Conservation (phyloP, 2,797 vertebrate genomes). For the Falco novaeseelandiae region DNA sequence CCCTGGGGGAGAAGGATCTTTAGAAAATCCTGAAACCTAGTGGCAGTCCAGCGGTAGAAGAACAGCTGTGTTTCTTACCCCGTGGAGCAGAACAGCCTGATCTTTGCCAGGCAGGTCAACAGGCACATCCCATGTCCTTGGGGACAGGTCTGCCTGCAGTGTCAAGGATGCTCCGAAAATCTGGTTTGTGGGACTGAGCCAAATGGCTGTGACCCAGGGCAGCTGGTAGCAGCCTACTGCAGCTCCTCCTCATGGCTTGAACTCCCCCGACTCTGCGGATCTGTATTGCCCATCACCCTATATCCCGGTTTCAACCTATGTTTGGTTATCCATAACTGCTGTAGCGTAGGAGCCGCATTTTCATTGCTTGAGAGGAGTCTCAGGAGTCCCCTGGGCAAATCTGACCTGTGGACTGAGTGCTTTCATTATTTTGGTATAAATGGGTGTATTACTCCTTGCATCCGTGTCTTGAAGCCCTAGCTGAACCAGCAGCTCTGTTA, state of each 20-base stretch:
- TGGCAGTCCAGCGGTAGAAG: not conserved
- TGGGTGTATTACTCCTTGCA: not conserved
- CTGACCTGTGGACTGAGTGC: not conserved
- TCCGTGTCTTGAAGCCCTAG: not conserved
- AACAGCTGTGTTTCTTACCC: not conserved
- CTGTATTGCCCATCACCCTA: not conserved
- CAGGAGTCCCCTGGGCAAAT: not conserved
- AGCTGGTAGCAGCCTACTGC: not conserved
- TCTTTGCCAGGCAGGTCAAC: not conserved
- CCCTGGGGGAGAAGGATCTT: not conserved
- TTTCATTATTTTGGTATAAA: not conserved
- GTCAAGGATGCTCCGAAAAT: not conserved
- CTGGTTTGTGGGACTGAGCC: not conserved
- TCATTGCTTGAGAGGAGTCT: not conserved
- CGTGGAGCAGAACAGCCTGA: not conserved
- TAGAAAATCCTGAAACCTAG: not conserved
- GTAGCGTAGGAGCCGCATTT: fast-evolving
- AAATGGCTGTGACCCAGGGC: not conserved
- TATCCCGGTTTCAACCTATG: not conserved
- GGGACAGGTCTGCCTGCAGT: not conserved
- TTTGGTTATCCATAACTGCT: not conserved
- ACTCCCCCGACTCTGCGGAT: not conserved
- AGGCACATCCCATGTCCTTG: not conserved
- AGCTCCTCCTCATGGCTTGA: not conserved
- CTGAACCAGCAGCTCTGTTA: not conserved